Conservation (phyloP, 2,113 vertebrate genomes). For the Sinocyclocheilus maitianheensis region DNA sequence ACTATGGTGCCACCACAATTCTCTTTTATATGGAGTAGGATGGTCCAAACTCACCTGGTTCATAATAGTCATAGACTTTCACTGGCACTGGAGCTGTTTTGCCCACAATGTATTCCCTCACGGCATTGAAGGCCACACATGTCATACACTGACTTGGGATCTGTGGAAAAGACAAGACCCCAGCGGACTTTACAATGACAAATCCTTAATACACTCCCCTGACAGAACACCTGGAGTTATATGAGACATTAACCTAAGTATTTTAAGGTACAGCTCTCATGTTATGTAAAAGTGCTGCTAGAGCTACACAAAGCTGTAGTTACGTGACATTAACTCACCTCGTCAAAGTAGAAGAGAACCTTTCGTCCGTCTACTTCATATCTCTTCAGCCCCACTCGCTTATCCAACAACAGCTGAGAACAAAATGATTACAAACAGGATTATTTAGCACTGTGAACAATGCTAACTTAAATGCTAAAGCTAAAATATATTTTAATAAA, state of each 20-base stretch:
- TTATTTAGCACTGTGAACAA: neutral
- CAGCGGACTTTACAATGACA: neutral
- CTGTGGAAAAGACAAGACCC: slow-evolving; percentile 64
- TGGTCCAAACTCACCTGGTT: slow-evolving; percentile 80
- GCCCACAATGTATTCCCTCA: slow-evolving; percentile 89
- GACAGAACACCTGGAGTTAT: slow-evolving; percentile 34
- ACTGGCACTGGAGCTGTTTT: slow-evolving; percentile 91
- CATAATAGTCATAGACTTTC: slow-evolving; percentile 93
- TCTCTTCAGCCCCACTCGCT: slow-evolving; percentile 86
- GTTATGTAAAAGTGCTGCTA: neutral
- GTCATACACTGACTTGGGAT: slow-evolving; percentile 93
- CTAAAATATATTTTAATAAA: neutral
- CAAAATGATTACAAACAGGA: slow-evolving; percentile 5
- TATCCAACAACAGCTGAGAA: slow-evolving; percentile 84
- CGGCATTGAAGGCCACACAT: slow-evolving; percentile 86
- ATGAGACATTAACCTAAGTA: slow-evolving; percentile 6
- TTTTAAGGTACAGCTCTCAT: neutral
- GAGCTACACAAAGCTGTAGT: too few relatives aligned
- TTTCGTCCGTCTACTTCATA: slow-evolving; percentile 87
- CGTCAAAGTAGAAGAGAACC: slow-evolving; percentile 92
- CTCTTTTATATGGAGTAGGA: neutral
- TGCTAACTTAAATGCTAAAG: slow-evolving; percentile 1
- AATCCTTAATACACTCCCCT: slow-evolving; percentile 11
- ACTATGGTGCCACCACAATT: neutral
- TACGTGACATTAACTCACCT: slow-evolving; percentile 72